A percentile compares a stretch with the other conserved stretches of the same genome.
Evolutionary conservation across 2,113 vertebrate species (phyloP).

Genomic region (Poeciliopsis retropinna): DNA sequence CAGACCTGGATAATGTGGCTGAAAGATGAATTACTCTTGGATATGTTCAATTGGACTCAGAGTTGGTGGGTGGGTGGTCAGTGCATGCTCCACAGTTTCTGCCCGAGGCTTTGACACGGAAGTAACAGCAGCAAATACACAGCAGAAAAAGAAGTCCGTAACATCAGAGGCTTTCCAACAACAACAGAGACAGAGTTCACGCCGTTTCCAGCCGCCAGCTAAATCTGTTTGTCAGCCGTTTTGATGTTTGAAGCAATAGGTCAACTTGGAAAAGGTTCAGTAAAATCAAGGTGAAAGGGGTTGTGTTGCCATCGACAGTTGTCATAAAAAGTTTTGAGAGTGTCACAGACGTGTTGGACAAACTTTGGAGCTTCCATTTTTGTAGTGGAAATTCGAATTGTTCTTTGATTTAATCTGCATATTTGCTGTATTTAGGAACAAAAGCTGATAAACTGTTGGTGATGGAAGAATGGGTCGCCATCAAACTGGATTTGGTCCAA

Average conservation of each 20-base stretch:
- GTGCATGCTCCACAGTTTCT: neutral
- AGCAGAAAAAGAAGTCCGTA: neutral
- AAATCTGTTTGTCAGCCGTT: neutral
- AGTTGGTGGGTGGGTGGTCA: neutral
- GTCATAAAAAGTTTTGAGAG: neutral
- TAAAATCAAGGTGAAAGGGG: neutral
- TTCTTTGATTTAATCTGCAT: neutral
- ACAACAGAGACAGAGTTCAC: neutral
- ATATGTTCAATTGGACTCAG: neutral
- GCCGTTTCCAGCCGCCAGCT: neutral
- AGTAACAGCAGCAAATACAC: neutral
- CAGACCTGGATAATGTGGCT: neutral
- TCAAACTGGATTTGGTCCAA: neutral
- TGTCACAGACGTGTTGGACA: neutral
- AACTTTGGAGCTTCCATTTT: neutral
- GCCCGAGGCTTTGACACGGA: constrained; percentile 1
- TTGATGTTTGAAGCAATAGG: neutral
- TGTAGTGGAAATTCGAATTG: neutral
- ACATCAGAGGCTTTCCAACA: neutral
- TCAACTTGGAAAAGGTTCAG: neutral
- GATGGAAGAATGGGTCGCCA: neutral
- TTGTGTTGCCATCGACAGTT: neutral
- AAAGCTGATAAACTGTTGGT: neutral
- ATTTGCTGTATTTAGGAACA: neutral
- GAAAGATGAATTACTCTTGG: neutral